phyloP scores from a whole-genome alignment of 2,113 vertebrate species.

The Hippolais icterina region DNA sequence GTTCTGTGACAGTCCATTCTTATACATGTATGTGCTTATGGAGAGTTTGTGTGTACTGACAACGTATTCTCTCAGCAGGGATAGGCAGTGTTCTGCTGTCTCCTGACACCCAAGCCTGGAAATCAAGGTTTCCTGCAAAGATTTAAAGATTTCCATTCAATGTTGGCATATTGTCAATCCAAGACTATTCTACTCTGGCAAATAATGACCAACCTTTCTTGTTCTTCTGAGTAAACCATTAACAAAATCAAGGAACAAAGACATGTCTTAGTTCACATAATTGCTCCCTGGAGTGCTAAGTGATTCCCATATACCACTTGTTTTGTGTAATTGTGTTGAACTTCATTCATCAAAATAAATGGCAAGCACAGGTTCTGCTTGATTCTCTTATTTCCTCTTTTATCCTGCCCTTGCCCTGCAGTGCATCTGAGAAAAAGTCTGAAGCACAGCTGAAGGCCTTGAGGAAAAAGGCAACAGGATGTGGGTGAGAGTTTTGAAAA shows the following conservation, averaged over 20 bases:
- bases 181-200: background rate
- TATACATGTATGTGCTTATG: too few species aligned
- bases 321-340: background rate
- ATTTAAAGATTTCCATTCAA: background rate
- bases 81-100: background rate
- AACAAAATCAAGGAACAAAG: background rate
- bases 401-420: background rate
- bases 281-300: background rate
- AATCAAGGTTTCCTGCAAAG: background rate
- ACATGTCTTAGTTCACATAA: background rate
- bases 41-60: background rate
- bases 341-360: background rate
- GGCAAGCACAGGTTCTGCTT: background rate
- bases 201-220: background rate
- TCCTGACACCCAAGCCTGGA: background rate
- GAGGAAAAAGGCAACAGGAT: constrained; percentile 11
- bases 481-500: constrained; percentile 16
- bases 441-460: background rate
- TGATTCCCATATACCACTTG: background rate
- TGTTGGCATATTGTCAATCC: background rate
- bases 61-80: background rate
- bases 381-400: background rate
- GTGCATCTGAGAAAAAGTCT: background rate
- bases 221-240: background rate
- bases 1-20: background rate